Percentiles rank a stretch among this genome's conserved stretches.
These are phyloP conservation scores for Vulpes vulpes DNA, from an alignment of 2,113 vertebrate genomes.

Conservation along the genomic window DNA sequence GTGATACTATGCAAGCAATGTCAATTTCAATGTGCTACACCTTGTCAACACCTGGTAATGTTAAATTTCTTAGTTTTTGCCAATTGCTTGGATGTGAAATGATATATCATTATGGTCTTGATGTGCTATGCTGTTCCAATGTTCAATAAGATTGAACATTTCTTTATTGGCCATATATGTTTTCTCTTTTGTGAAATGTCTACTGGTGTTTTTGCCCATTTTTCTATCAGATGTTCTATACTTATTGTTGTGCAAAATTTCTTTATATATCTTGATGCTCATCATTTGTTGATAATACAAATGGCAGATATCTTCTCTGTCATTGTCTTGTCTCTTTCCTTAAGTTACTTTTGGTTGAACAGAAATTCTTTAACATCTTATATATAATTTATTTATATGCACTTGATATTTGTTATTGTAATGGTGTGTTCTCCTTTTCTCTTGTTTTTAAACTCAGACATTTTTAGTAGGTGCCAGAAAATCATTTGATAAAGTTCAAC, in stretches of 20 bases:
- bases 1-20: not conserved
- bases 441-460: not conserved
- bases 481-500: not conserved
- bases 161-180: not conserved
- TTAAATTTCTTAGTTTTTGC: slow-evolving; percentile 3
- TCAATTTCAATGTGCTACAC: not conserved
- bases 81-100: not conserved
- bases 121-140: not conserved
- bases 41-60: not conserved
- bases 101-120: not conserved
- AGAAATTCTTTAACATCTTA: not conserved
- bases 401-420: not conserved
- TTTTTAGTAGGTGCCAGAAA: not conserved
- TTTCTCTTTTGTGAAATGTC: not conserved
- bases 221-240: not conserved
- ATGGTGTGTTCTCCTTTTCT: not conserved
- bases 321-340: not conserved
- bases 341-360: not conserved
- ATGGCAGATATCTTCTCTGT: not conserved
- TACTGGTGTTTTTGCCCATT: not conserved
- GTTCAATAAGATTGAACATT: not conserved
- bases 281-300: not conserved
- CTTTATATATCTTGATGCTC: not conserved
- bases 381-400: not conserved
- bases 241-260: not conserved